Evolutionary conservation across 2,113 vertebrate species (phyloP).

Genomic region (Tetrao urogallus): DNA sequence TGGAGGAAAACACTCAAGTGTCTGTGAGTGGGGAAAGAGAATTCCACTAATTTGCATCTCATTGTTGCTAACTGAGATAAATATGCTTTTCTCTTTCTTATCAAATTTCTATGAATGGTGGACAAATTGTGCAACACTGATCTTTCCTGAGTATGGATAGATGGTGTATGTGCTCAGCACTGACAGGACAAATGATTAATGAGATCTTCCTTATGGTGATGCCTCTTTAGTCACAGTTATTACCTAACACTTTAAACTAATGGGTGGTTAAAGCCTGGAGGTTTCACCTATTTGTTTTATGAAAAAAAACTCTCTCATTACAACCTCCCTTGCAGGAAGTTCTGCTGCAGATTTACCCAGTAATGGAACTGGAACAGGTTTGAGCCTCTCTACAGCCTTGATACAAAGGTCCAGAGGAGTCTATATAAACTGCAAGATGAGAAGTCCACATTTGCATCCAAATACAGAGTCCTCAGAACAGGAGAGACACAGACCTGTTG

Average conservation of each 20-base stretch:
- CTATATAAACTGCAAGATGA: not conserved
- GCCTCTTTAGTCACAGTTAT: not conserved
- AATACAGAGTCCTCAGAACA: too few species aligned
- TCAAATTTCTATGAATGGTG: not conserved
- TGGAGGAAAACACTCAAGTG: not conserved
- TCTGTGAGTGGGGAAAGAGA: slow-evolving; percentile 6
- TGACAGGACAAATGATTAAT: slow-evolving; percentile 17
- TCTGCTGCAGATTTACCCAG: not conserved
- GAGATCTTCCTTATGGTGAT: not conserved
- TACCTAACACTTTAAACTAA: slow-evolving; percentile 8
- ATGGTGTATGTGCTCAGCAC: not conserved
- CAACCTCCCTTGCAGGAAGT: not conserved
- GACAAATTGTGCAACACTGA: not conserved
- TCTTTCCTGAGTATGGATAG: not conserved
- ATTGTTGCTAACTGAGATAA: slow-evolving; percentile 34
- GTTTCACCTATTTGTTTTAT: not conserved
- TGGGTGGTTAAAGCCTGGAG: not conserved
- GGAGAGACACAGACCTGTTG: too few species aligned
- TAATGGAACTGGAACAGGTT: not conserved
- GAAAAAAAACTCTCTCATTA: not conserved
- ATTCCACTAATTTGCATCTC: slow-evolving; percentile 49
- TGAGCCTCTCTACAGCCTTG: not conserved
- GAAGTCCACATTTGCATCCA: not conserved
- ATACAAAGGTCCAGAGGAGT: not conserved
- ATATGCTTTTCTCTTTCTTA: slow-evolving; percentile 12